Base-by-base conservation (phyloP, 2,797 vertebrate genomes). In the Eulemur coronatus region DNA sequence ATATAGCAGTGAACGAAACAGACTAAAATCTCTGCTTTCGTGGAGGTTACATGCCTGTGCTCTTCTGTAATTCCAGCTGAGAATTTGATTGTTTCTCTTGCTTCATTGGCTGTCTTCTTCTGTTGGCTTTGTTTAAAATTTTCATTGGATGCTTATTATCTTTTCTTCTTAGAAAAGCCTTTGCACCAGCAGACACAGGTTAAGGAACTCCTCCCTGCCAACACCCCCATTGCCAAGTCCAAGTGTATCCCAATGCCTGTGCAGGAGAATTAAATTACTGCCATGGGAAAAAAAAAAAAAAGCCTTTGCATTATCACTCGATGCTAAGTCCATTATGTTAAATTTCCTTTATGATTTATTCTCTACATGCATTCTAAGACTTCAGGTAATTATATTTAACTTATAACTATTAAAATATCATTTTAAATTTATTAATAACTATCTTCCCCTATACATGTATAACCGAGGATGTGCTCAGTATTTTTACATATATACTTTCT, bases 281-380 rank as follows among this genome's bases (percentile, higher is more conserved):
- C 43, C 43, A 46, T 46, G 43, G 43, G 10, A 2, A 46, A 46
- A 46, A 46, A 46, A 46, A 46, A 46, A 11, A 38, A 88, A 94
- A 76, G 1, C 6, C 55, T 75, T 81, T 92, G 8, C 43, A 57
- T 35, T 46, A 48, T 72, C 70, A 89, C 48, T 84, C 15, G 88
- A 24, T 78, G 73, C 1, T 65, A 69, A 69, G 13, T 59, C 33
- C 79, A 3, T 28, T 57, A 63, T 52, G 14, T 70, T 79, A 75
- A 65, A 41, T 59, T 73, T 92, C 43, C 33, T 85, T 81, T 75
- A 80, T 65, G 10, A 67, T 92, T 81, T 91, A 12, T 72, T 92
- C 20, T 81, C 69, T 72, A 52, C 50, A 18, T 70, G 75, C 2
- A 35, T 63, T 89, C 46, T 46, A 59, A 63, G 46, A 28, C 30